Evolutionary conservation across 1,140 invertebrate species (phyloP), one percentile per base, ranked within the genome.

Genomic region (Drosophila athabasca): DNA sequence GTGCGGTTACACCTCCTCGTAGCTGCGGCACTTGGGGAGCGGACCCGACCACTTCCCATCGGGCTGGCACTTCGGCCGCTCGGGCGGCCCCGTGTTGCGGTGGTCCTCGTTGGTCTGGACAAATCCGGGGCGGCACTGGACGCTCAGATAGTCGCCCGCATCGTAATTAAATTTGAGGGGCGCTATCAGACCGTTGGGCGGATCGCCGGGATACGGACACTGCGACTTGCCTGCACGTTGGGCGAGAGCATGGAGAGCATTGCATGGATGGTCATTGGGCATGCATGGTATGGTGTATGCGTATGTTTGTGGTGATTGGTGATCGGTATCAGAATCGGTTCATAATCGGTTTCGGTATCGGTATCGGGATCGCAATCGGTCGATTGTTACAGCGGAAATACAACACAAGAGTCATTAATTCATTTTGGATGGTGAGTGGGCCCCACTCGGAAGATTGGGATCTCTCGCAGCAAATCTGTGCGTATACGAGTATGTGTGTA

Each of bases 111-210:
- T 82, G 65, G 82, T 90, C 72, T 91, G 90, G 35, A 95, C 94
- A 78, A 94, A 96, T 19, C 95, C 95, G 0, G 94, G 93, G 43
- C 94, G 93, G 85, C 95, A 96, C n/a, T 94, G 94, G 46, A 96
- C 94, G 76, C 94, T 94, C 54, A 96, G 92, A 59, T 94, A 94
- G 82, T 96, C 95, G 8, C 95, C 95, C 22, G 95, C 94, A 84
- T 95, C 95, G 90, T 96, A 96, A 90, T 94, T 94, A 85, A 95
- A 96, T 80, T 96, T 96, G n/a, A 95, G 92, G 6, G 95, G 95
- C 1, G 93, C 93, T 71, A 96, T 94, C 62, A 94, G 92, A 1
- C 95, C 95, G 73, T 96, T 95, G 24, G 94, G 93, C 43, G 95
- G 95, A 81, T 96, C 94, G 11, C 95, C 95, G 1, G 95, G 94